phyloP scores from a whole-genome alignment of 2,113 vertebrate genomes.

The Zapornia atra region DNA sequence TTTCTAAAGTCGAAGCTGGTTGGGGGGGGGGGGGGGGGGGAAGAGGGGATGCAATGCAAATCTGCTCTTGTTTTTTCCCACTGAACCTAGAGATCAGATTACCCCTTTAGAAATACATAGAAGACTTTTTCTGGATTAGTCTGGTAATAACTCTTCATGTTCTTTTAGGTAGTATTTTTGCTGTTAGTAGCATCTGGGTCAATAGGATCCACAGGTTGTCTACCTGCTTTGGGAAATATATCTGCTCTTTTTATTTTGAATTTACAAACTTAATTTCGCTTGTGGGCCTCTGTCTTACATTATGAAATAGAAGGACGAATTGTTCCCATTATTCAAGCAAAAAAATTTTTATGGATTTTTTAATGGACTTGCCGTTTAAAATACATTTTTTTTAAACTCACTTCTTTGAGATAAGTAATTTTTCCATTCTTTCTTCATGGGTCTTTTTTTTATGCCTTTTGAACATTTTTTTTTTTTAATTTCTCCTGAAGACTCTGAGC shows the following conservation, averaged over 20 bases:
- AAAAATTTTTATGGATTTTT: neutral
- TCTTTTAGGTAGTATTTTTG: neutral
- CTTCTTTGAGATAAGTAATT: neutral
- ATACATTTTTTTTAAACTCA: neutral
- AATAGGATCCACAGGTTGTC: neutral
- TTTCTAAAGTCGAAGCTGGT: neutral
- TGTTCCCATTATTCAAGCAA: neutral
- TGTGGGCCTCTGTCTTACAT: neutral
- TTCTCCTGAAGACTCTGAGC: neutral
- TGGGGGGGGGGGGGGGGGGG: fast-evolving
- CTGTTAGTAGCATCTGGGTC: neutral
- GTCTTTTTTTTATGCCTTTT: neutral
- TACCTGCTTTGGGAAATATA: neutral
- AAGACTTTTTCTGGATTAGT: neutral
- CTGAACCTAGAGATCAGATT: neutral
- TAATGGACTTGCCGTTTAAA: neutral
- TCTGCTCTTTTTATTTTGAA: neutral
- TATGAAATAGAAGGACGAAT: neutral
- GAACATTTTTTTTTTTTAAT: neutral
- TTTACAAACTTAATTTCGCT: neutral
- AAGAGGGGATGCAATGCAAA: neutral
- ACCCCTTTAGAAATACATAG: neutral
- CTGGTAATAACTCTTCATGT: neutral
- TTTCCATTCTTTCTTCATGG: neutral
- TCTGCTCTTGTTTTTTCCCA: neutral